A percentile compares a stretch with the other conserved stretches of the same genome.
These are phyloP conservation scores for Falco berigora DNA, from an alignment of 2,797 vertebrate species.

Conservation along the genomic window DNA sequence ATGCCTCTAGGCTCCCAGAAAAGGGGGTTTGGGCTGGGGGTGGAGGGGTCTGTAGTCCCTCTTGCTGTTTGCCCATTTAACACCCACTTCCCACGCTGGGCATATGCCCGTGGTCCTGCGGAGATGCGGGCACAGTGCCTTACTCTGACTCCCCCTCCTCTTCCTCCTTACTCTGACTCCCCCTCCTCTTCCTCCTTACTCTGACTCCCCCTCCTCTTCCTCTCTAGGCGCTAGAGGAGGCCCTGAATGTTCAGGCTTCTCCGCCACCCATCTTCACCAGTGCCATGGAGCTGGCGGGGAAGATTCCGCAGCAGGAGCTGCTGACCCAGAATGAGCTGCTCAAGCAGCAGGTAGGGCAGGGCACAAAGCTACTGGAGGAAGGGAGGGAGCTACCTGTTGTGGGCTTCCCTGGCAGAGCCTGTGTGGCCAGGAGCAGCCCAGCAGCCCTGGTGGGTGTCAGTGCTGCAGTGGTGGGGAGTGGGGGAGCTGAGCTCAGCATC, in stretches of 20 bases:
- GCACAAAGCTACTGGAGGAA: rapidly evolving
- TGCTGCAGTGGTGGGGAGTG: not conserved
- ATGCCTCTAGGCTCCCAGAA: not conserved
- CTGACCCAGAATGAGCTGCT: slow-evolving; percentile 92
- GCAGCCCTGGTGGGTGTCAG: not conserved
- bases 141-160: not conserved
- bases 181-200: not conserved
- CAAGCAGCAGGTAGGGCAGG: slow-evolving; percentile 87
- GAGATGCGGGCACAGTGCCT: not conserved
- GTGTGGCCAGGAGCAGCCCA: not conserved
- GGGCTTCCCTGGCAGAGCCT: not conserved
- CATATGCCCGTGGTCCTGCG: rapidly evolving
- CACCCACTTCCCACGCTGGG: rapidly evolving
- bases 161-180: too few species aligned
- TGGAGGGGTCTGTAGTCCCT: not conserved
- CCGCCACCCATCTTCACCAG: slow-evolving; percentile 76
- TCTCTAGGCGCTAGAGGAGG: slow-evolving; percentile 90
- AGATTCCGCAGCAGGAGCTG: slow-evolving; percentile 86
- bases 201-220: not conserved
- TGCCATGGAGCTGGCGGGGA: slow-evolving; percentile 75
- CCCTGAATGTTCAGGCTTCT: slow-evolving; percentile 84
- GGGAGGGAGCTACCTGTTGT: not conserved
- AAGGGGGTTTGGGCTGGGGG: not conserved
- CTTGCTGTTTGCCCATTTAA: not conserved
- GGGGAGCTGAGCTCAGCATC: not conserved